Base-by-base conservation (phyloP, 2,888 invertebrate species). In the Sympetrum striolatum region DNA sequence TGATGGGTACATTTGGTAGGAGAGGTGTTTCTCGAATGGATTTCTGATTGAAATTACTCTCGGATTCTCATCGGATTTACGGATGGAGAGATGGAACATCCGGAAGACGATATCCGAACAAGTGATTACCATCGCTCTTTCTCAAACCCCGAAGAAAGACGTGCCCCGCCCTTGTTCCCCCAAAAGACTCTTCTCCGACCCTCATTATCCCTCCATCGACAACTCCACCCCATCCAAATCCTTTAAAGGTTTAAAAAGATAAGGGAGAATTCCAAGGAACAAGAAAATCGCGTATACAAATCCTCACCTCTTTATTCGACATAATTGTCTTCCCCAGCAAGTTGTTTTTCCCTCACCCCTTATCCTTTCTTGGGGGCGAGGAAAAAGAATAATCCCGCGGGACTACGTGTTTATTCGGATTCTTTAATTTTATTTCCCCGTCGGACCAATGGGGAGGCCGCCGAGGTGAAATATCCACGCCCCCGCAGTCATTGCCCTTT, bases 331-430 rank as follows among this genome's bases (percentile, higher is more conserved):
- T 44, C 81, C 5, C 39, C 39, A 44, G 18, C 81, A 44, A 25
- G n/a, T 15, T 48, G 44, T 25, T 25, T 81, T 25, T 48, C 25
- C 15, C 48, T 22, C 3, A 6, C 39, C 44, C 39, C 22, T 48
- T 14, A 6, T 48, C 81, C 48, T 22, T 22, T 64, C 64, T 64
- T 2, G 81, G 22, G 80, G 39, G 80, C 44, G 39, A 81, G 37
- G 86, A 86, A 86, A 86, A 86, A 86, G 60, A 58, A 60, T 37
- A 86, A 60, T 86, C 60, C 86, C 35, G 1, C 86, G 22, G 60
- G 60, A 60, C 37, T 86, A 86, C 86, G 86, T 86, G 64, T 64
- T 64, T 64, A 64, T 86, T 64, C 60, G 86, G 64, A 60, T 86
- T 64, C 60, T 37, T 60, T 60, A 60, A 35, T 60, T 86, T 86